These are phyloP conservation scores for Hedychridium roseum DNA, from an alignment of 2,888 invertebrate species.

Conservation along the genomic window DNA sequence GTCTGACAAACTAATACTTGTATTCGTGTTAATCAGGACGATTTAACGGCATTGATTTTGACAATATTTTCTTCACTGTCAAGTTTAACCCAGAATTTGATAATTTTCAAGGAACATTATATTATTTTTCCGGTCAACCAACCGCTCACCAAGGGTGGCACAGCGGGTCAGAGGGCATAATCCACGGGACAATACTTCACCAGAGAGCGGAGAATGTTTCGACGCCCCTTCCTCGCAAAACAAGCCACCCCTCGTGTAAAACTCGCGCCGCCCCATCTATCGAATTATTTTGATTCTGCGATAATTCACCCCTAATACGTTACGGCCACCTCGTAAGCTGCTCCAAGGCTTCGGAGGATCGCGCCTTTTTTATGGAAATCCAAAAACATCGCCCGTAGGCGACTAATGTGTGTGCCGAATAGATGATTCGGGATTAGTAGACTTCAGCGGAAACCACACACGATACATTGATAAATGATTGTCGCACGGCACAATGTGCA, in stretches of 20 bases:
- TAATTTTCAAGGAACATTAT: no score
- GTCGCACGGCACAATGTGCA: no score
- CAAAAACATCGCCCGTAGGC: constrained; percentile 23
- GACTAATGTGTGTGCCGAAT: constrained; percentile 12
- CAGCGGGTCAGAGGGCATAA: constrained; percentile 17
- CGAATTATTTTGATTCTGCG: constrained; percentile 63
- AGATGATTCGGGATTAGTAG: constrained; percentile 22
- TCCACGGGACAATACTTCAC: constrained; percentile 33
- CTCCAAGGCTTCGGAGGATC: no score
- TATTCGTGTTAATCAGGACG: no score
- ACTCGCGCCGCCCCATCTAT: constrained; percentile 50
- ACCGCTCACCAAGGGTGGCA: no score
- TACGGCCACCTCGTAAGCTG: no score
- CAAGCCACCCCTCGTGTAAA: constrained; percentile 46
- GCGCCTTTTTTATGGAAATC: constrained; percentile 45
- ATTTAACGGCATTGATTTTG: no score
- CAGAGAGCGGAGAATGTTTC: constrained; percentile 40
- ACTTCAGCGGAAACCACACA: constrained; percentile 15
- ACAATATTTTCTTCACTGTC: no score
- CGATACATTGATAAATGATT: no score
- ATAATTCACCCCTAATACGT: constrained; percentile 61
- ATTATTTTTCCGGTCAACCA: no score
- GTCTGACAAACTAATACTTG: no score
- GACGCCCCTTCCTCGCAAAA: constrained; percentile 44
- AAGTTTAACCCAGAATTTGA: no score